Base-by-base conservation (phyloP, 37 sponge, comb jelly and placozoan genomes). In the Corticium candelabrum region DNA sequence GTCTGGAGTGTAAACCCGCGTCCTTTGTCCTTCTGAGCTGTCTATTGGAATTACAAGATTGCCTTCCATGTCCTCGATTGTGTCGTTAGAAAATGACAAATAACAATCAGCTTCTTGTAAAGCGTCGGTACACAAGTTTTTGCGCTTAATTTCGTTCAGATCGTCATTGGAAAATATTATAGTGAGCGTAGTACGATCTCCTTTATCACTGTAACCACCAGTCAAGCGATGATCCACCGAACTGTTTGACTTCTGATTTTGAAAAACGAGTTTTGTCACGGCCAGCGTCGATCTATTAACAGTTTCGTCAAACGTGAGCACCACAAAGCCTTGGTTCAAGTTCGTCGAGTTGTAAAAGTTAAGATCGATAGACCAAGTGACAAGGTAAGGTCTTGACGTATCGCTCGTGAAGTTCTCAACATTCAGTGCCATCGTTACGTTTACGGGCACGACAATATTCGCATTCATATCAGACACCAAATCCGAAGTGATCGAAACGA, bases 261-360 rank as follows among this genome's bases (percentile, higher is more conserved):
- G 90, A 37, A 92, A 41, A 2, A 39, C 79, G 31, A 70, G 21
- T 4, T 4, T 7, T 5, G 7, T 4, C 31, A 70, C 5, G 4
- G 5, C 73, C 4, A 70, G 73, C 33, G 73, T 30, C 21, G 73
- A 15, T 15, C 56, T 38, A 38, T 90, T 85, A 15, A 90, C 87
- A 36, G 95, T 90, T 73, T 94, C 95, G 78, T 88, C 82, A 79
- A 79, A 94, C 0, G 86, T 85, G 0, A 94, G 76, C 36, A 32
- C 27, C 2, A 78, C 30, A 3, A 56, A 33, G 11, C 95, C 95
- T 3, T 30, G 21, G 77, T 90, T 73, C 86, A 94, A 39, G 36
- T 50, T 50, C 15, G 11, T 21, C 21, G 15, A 27, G 62, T 50
- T 21, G 62, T 50, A 50, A 21, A 27, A 50, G 62, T 21, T 50